These are phyloP conservation scores for Cosmia pyralina DNA, from an alignment of 2,888 invertebrate genomes.

Conservation along the genomic window DNA sequence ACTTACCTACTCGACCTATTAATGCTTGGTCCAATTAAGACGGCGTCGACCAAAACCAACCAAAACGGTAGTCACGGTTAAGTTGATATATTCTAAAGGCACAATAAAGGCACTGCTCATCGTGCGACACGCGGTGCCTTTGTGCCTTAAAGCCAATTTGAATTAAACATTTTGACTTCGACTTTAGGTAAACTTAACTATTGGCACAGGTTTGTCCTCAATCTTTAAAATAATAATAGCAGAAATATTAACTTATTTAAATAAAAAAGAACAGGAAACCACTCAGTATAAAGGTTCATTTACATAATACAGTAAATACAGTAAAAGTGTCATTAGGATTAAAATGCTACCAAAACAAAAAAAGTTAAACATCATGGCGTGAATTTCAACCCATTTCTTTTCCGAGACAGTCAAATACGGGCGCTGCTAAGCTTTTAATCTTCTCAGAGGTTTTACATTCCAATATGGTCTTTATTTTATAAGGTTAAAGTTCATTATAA, in stretches of 20 bases:
- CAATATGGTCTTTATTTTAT: slow-evolving; percentile 35
- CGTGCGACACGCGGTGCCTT: too few species aligned
- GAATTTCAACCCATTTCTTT: slow-evolving; percentile 44
- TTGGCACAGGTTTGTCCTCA: not conserved
- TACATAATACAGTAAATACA: slow-evolving; percentile 11
- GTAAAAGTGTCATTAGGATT: slow-evolving; percentile 33
- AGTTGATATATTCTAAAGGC: too few species aligned
- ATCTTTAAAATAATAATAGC: not conserved
- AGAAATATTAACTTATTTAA: not conserved
- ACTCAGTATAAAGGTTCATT: not conserved
- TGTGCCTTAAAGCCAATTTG: too few species aligned
- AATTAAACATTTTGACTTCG: not conserved
- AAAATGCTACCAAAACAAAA: slow-evolving; percentile 39
- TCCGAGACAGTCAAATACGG: slow-evolving; percentile 45
- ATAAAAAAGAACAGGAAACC: not conserved
- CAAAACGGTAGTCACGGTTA: too few species aligned
- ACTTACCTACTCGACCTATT: not conserved
- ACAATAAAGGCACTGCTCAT: too few species aligned
- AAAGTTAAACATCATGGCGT: slow-evolving; percentile 20
- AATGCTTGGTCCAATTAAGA: not conserved
- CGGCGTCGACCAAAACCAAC: too few species aligned
- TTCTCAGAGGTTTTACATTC: slow-evolving; percentile 24
- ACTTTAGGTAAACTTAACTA: not conserved
- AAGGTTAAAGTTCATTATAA: slow-evolving; percentile 41
- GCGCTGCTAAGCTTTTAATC: slow-evolving; percentile 53